Evolutionary conservation across 2,888 invertebrate genomes (phyloP).

Genomic region (Leptinotarsa haldemani): DNA sequence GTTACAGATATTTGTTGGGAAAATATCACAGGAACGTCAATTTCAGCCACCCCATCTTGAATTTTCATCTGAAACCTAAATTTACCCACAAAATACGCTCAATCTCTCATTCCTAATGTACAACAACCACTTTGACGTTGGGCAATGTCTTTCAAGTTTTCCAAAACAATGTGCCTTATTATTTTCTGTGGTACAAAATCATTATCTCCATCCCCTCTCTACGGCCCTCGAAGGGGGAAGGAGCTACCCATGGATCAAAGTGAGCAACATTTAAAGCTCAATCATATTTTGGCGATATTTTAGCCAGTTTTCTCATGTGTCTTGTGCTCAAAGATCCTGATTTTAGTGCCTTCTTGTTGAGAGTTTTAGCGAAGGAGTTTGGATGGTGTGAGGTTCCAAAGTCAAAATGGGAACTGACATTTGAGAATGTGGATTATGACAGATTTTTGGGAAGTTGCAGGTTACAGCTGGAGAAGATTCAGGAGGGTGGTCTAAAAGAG

Average conservation of each 20-base stretch:
- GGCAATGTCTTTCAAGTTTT: background rate
- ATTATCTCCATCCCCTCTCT: conserved; percentile 10
- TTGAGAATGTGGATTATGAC: too few species aligned
- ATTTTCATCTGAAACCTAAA: background rate
- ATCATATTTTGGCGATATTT: background rate
- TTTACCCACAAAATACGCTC: background rate
- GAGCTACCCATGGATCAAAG: conserved; percentile 13
- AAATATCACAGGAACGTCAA: too few species aligned
- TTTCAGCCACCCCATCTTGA: too few species aligned
- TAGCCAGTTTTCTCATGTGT: background rate
- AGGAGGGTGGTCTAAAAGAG: too few species aligned
- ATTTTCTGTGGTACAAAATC: conserved; percentile 23
- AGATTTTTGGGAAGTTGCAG: too few species aligned
- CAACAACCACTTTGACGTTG: background rate
- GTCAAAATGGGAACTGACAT: too few species aligned
- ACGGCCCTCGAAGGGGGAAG: conserved; percentile 25
- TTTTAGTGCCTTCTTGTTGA: conserved; percentile 19
- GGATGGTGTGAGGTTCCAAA: too few species aligned
- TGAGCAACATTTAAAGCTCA: conserved; percentile 3
- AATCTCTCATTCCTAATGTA: background rate
- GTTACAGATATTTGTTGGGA: too few species aligned
- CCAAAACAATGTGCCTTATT: conserved; percentile 23
- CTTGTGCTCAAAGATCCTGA: conserved; percentile 16
- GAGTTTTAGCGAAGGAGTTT: too few species aligned
- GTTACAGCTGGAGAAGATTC: too few species aligned